Percentiles rank a stretch among this genome's conserved stretches.
These are phyloP conservation scores for Saxicola maurus DNA, from an alignment of 2,797 vertebrate genomes.

Conservation along the genomic window DNA sequence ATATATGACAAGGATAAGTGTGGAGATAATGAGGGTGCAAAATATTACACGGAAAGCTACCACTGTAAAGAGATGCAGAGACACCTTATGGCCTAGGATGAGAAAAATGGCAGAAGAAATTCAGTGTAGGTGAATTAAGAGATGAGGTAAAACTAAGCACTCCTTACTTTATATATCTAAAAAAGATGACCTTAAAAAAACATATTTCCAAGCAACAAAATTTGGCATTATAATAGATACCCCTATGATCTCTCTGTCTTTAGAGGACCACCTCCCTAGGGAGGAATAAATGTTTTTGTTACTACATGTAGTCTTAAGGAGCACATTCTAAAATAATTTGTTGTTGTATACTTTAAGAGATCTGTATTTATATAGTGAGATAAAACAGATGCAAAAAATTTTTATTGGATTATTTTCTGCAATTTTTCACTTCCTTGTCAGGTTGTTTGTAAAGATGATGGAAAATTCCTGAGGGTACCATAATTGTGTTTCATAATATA, in stretches of 20 bases:
- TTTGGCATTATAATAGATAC: not conserved
- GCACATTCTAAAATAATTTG: not conserved
- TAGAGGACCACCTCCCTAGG: not conserved
- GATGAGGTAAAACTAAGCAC: not conserved
- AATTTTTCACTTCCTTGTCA: not conserved
- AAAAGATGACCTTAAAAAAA: not conserved
- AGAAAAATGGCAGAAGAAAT: not conserved
- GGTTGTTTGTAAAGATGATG: not conserved
- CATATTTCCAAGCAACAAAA: not conserved
- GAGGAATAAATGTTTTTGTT: not conserved
- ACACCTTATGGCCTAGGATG: not conserved
- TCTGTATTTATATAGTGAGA: not conserved
- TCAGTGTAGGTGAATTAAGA: not conserved
- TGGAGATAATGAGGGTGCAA: not conserved
- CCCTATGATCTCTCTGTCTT: not conserved
- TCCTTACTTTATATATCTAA: not conserved
- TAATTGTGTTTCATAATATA: not conserved
- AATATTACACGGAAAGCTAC: not conserved
- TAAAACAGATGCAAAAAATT: not conserved
- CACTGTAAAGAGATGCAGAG: not conserved
- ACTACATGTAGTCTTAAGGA: not conserved
- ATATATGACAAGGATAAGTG: not conserved
- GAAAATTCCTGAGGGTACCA: not conserved
- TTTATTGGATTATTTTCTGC: slow-evolving; percentile 9
- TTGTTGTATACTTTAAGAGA: not conserved